Conservation (phyloP, 2,888 invertebrate genomes). For the Stenurella melanura region DNA sequence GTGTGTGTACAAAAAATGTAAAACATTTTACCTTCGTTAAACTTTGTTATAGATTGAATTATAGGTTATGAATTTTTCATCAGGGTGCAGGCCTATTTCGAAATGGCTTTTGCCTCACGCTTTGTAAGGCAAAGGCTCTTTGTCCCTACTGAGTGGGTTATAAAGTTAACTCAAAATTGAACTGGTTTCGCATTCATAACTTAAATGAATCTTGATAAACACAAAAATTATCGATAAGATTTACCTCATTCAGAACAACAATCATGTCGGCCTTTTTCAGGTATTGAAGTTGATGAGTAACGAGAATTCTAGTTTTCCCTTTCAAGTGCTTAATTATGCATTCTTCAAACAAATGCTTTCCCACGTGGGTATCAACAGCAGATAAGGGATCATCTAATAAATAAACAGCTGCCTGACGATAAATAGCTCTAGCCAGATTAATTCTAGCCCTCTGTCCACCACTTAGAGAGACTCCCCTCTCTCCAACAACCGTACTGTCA, state of each 20-base stretch:
- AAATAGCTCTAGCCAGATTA: conserved; percentile 85
- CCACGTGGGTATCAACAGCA: conserved; percentile 87
- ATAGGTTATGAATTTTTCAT: no score
- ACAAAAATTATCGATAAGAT: not conserved
- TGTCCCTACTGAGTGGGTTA: no score
- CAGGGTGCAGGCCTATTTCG: no score
- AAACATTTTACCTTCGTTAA: no score
- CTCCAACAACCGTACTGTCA: conserved; percentile 77
- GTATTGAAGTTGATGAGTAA: conserved; percentile 84
- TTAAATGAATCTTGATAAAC: no score
- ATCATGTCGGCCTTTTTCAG: conserved; percentile 76
- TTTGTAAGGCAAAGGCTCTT: no score
- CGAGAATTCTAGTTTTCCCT: conserved; percentile 78
- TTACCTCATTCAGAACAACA: conserved; percentile 75
- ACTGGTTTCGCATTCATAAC: no score
- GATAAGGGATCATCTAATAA: conserved; percentile 87
- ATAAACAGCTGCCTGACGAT: conserved; percentile 84
- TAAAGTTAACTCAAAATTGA: no score
- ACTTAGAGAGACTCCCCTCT: conserved; percentile 84
- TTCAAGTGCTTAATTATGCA: conserved; percentile 78
- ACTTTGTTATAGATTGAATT: no score
- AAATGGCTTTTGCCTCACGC: no score
- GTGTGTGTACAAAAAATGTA: no score
- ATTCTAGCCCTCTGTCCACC: conserved; percentile 89
- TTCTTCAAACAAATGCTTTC: conserved; percentile 83